Evolutionary conservation across 2,888 invertebrate species (phyloP).

Genomic region (Allophyes oxyacanthae): DNA sequence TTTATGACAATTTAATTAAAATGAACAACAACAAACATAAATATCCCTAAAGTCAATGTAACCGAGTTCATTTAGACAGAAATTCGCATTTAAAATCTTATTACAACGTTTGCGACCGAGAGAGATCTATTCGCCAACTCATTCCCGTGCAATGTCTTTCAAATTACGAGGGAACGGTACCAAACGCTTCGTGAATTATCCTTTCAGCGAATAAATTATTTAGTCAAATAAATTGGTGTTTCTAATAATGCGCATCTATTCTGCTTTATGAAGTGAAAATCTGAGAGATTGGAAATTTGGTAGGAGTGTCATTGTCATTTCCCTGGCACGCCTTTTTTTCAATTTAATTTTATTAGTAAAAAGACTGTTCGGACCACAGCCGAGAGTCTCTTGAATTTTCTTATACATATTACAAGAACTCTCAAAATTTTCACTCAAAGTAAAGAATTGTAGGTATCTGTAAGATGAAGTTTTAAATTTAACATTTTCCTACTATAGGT

Average conservation of each 20-base stretch:
- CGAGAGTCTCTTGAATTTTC: conserved; percentile 14
- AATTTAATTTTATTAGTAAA: conserved; percentile 52
- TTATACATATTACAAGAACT: conserved; percentile 7
- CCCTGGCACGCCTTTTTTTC: conserved; percentile 36
- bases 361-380: conserved; percentile 15
- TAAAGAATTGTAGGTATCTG: too few species aligned
- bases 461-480: too few species aligned
- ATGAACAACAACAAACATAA: conserved; percentile 55
- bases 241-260: conserved; percentile 58
- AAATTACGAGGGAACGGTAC: conserved; percentile 70
- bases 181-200: conserved; percentile 69
- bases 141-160: conserved; percentile 65
- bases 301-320: conserved; percentile 34
- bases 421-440: background rate
- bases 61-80: conserved; percentile 74
- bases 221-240: conserved; percentile 68
- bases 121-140: conserved; percentile 58
- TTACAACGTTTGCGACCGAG: conserved; percentile 67
- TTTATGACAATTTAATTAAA: conserved; percentile 55
- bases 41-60: conserved; percentile 62
- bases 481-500: too few species aligned
- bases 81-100: conserved; percentile 82
- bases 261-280: conserved; percentile 64
- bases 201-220: conserved; percentile 67
- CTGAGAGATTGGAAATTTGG: conserved; percentile 54